phyloP scores from a whole-genome alignment of 2,888 invertebrate genomes.

The Mesoligia furuncula region DNA sequence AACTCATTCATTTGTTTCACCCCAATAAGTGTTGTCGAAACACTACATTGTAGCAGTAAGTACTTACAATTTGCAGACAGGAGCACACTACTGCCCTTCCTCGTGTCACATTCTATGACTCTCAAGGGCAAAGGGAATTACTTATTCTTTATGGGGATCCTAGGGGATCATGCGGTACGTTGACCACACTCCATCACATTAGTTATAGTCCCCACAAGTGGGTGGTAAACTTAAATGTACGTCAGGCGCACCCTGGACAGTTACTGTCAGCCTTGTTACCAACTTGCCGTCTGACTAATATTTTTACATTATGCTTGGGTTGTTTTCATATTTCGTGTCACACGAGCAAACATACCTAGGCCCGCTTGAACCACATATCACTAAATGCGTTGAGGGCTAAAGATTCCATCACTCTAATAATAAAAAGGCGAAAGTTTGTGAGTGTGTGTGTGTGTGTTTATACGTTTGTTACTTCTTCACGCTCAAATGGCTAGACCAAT shows the following conservation, averaged over 20 bases:
- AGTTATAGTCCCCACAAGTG: background rate
- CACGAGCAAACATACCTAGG: background rate
- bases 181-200: slow-evolving; percentile 19
- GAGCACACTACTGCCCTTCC: background rate
- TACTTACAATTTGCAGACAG: slow-evolving; percentile 9
- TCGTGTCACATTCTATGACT: slow-evolving; percentile 29
- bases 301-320: background rate
- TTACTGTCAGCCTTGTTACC: background rate
- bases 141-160: slow-evolving; percentile 11
- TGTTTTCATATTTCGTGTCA: background rate
- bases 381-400: no score
- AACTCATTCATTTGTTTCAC: background rate
- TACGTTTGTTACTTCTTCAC: no score
- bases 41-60: slow-evolving; percentile 14
- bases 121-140: slow-evolving; percentile 22
- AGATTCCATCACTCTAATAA: no score
- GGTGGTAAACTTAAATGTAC: background rate
- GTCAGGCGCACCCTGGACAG: background rate
- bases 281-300: no score
- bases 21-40: background rate
- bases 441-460: no score
- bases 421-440: no score
- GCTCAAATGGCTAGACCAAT: no score
- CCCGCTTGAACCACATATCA: background rate
- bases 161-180: slow-evolving; percentile 18